Base-by-base conservation (phyloP, 2,113 vertebrate species). In the Bubo blakistoni region DNA sequence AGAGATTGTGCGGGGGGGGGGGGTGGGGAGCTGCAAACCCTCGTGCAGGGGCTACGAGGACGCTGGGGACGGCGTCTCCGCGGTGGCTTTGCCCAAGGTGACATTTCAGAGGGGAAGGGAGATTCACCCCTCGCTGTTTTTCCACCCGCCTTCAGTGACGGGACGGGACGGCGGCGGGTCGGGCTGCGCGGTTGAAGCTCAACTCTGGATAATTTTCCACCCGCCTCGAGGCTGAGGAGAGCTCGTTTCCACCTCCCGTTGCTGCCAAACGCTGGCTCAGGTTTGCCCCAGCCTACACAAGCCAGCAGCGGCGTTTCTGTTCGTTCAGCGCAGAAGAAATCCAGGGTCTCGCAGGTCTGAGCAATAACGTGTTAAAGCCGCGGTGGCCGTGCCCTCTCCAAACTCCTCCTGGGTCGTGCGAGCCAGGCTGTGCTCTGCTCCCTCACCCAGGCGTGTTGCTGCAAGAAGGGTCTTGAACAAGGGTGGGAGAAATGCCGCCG, bases 111-210 rank as follows among this genome's bases (percentile, higher is more conserved):
- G 36, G 14, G 18, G 55, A 47, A 20, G 11, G 54, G 25, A 80
- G 38, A 42, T 85, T 85, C 5, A 1, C 32, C 49, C 40, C 36
- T 36, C 3, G 2, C 25, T 25, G 19, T 17, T 80, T 77, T 81
- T 59, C 66, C 59, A 70, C 9, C 2, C 2, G 0, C 54, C 62
- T 26, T 44, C 34, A 10, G 76, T 21, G 13, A 32, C 0, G 0
- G 52, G 13, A 32, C 0, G 0, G 52, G 47, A 16, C 2, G 11
- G 51, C 0, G 0, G 21, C 1, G 4, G 30, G 59, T 65, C 3
- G 2, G 46, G 51, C 58, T 34, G 63, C 2, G 2, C 29, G 26
- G 1, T 0, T 10, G 40, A 27, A 66, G 52, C 65, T 58, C 46
- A 15, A 11, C 59, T 46, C 59, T 38, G 40, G 38, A 13, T 65